phyloP scores from a whole-genome alignment of 2,113 vertebrate genomes.

The Dendropsophus ebraccatus region DNA sequence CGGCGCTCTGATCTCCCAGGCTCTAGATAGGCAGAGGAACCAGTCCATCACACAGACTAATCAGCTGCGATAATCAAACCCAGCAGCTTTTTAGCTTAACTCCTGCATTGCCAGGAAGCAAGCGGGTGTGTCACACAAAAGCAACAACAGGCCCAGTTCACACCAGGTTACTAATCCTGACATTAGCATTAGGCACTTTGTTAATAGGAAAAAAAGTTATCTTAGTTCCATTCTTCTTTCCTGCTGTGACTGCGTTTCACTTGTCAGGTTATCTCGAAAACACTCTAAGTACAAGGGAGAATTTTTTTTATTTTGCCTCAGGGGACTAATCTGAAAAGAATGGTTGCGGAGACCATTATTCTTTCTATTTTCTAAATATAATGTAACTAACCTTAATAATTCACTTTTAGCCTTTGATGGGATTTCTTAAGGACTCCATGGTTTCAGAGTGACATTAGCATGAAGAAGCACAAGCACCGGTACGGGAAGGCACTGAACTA shows the following conservation, averaged over 20 bases:
- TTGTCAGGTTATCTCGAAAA: background rate
- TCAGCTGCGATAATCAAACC: no score
- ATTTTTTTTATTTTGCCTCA: background rate
- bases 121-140: no score
- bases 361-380: background rate
- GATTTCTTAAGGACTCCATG: background rate
- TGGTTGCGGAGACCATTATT: background rate
- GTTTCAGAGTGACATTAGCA: background rate
- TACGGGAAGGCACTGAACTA: background rate
- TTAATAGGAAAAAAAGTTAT: background rate
- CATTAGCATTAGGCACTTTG: no score
- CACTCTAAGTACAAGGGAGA: background rate
- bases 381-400: background rate
- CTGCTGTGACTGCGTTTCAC: background rate
- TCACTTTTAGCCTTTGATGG: background rate
- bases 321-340: background rate
- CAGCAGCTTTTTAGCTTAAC: no score
- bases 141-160: no score
- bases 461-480: background rate
- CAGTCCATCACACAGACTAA: no score
- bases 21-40: no score
- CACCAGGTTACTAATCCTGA: no score
- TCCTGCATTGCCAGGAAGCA: no score
- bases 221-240: background rate
- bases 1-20: no score